Conservation (phyloP, 2,113 vertebrate genomes). For the Motacilla alba region DNA sequence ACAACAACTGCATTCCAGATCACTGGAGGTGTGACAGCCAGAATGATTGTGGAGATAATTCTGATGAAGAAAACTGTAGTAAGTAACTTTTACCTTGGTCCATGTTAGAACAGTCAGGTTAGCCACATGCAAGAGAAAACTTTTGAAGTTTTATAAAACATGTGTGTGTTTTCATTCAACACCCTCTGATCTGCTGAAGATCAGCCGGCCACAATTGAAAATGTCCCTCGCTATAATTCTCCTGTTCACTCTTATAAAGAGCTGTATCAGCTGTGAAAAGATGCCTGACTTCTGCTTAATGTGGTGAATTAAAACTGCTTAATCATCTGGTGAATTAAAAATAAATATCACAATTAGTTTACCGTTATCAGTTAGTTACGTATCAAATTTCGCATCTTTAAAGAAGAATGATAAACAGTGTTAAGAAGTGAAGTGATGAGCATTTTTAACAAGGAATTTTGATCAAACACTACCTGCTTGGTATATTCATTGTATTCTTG, state of each 20-base stretch:
- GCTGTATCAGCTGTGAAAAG: not conserved
- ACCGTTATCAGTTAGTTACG: not conserved
- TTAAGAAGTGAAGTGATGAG: not conserved
- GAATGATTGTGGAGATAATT: conserved; percentile 97
- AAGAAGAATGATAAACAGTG: not conserved
- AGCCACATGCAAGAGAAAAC: not conserved
- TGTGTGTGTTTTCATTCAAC: not conserved
- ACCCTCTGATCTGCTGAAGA: not conserved
- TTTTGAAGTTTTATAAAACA: not conserved
- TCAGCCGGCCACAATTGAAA: not conserved
- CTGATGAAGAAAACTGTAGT: conserved; percentile 98
- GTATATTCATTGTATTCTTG: not conserved
- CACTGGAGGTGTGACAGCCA: conserved; percentile 98
- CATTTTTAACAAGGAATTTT: not conserved
- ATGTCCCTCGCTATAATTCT: not conserved
- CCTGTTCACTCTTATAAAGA: not conserved
- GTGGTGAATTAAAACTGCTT: not conserved
- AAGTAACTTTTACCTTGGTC: conserved; percentile 70
- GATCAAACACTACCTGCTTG: not conserved
- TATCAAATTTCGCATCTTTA: not conserved
- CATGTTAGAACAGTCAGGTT: not conserved
- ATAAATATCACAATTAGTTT: not conserved
- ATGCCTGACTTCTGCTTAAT: not conserved
- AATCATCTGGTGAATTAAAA: not conserved
- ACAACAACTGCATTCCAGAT: conserved; percentile 98